phyloP scores from a whole-genome alignment of 2,113 vertebrate species.

The Jaculus jaculus region DNA sequence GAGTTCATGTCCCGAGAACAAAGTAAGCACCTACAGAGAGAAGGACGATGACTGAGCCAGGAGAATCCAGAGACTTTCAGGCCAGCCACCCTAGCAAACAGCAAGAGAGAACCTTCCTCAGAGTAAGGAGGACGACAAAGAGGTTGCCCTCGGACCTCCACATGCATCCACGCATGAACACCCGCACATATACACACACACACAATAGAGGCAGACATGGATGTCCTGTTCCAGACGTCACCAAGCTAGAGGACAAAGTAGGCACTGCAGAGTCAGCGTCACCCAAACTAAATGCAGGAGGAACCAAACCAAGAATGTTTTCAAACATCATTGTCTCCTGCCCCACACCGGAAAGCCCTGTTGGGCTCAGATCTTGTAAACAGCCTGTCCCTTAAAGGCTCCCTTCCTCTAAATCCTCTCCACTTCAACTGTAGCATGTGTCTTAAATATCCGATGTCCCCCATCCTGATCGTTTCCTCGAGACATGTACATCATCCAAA shows the following conservation, averaged over 20 bases:
- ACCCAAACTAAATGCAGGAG: not conserved
- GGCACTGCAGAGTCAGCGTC: not conserved
- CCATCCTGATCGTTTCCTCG: not conserved
- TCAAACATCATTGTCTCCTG: not conserved
- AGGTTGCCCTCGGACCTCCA: no score
- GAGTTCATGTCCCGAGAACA: no score
- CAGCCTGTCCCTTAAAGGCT: not conserved
- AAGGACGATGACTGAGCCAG: no score
- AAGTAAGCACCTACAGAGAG: no score
- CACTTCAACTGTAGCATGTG: not conserved
- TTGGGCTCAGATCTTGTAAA: not conserved
- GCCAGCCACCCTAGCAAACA: no score
- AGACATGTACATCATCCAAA: not conserved
- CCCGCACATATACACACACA: no score
- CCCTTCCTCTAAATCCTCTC: not conserved
- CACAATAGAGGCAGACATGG: not conserved
- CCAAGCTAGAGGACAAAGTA: not conserved
- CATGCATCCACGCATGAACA: no score
- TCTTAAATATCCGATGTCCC: not conserved
- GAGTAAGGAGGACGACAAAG: no score
- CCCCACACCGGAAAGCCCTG: not conserved
- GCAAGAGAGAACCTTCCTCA: no score
- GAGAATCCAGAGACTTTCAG: no score
- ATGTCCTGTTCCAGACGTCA: not conserved
- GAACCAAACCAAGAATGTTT: not conserved